Evolutionary conservation across 2,888 invertebrate species (phyloP).

Genomic region (Lasioglossum malachurum): DNA sequence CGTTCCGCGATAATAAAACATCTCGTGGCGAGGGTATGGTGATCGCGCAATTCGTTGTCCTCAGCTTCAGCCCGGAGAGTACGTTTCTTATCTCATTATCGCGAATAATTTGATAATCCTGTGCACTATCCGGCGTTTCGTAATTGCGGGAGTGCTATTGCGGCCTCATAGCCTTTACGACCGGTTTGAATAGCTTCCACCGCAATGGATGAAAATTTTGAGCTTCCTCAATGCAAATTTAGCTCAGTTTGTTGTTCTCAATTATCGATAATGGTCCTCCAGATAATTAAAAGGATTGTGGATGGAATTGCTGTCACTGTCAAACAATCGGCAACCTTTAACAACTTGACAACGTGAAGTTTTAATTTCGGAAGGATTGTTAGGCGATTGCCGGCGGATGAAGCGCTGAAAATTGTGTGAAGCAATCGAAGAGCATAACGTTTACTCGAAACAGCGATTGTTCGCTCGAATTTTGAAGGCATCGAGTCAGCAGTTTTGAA

Average conservation of each 20-base stretch:
- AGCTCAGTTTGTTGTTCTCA: neutral
- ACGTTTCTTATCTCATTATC: neutral
- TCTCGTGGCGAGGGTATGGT: neutral
- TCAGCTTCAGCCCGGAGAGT: neutral
- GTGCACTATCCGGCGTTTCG: neutral
- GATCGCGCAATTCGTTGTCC: neutral
- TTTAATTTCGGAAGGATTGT: neutral
- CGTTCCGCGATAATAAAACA: neutral
- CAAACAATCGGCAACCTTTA: neutral
- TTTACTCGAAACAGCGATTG: constrained; percentile 2
- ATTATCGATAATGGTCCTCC: neutral
- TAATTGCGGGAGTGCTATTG: neutral
- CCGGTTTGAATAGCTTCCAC: neutral
- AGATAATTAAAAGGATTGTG: neutral
- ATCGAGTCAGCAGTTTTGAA: neutral
- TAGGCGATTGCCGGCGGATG: neutral
- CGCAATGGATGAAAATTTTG: neutral
- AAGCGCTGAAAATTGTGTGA: neutral
- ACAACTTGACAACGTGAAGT: neutral
- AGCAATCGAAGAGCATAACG: neutral
- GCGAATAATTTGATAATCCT: neutral
- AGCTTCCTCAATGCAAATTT: neutral
- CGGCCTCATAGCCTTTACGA: neutral
- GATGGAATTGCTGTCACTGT: neutral
- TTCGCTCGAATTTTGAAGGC: neutral